Evolutionary conservation across 2,888 invertebrate genomes (phyloP).

Genomic region (Metacarcinus magister): DNA sequence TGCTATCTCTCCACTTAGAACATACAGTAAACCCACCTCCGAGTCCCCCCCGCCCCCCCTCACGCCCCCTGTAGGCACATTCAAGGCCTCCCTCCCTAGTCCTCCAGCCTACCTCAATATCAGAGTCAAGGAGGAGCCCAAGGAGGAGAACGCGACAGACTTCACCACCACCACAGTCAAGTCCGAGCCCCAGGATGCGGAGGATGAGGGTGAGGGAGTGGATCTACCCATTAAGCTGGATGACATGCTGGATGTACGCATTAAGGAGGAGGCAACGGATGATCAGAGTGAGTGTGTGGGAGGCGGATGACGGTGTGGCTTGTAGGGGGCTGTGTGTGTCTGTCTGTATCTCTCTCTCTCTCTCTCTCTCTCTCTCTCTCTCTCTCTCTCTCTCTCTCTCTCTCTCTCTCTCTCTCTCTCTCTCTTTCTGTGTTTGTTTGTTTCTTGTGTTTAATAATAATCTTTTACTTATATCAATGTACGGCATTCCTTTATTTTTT

Average conservation of each 20-base stretch:
- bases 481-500: neutral
- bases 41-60: neutral
- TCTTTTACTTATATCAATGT: neutral
- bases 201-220: neutral
- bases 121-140: slow-evolving; percentile 68
- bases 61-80: neutral
- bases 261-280: slow-evolving; percentile 73
- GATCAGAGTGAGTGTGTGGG: slow-evolving; percentile 66
- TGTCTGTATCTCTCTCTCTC: neutral
- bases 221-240: slow-evolving; percentile 9
- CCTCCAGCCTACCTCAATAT: slow-evolving; percentile 79
- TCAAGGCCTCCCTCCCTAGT: neutral
- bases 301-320: neutral
- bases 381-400: neutral
- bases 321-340: neutral
- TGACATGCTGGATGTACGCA: slow-evolving; percentile 60
- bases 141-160: neutral
- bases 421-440: neutral
- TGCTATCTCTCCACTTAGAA: neutral
- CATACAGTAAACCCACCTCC: neutral
- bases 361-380: neutral
- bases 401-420: neutral
- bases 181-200: neutral
- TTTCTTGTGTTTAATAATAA: neutral
- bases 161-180: neutral